These are phyloP conservation scores for Amblyraja radiata DNA, from an alignment of 2,797 vertebrate species.

Conservation along the genomic window DNA sequence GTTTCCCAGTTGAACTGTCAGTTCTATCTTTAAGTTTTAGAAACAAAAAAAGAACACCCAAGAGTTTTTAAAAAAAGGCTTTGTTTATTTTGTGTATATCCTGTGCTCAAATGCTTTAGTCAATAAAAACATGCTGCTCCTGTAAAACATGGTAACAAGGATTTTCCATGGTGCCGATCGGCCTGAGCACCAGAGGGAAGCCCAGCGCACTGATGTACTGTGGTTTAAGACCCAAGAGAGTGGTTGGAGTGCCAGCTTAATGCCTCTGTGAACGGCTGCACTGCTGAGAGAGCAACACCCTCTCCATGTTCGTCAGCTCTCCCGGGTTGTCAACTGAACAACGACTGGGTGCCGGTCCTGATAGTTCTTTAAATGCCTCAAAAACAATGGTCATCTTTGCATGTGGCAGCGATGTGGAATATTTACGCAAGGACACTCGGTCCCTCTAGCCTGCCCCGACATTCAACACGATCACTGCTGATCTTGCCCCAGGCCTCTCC, in stretches of 20 bases:
- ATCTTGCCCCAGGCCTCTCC: no score
- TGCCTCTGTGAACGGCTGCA: neutral
- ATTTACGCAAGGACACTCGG: no score
- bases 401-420: no score
- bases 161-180: neutral
- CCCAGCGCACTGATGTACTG: neutral
- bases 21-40: neutral
- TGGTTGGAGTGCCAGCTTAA: neutral
- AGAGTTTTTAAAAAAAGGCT: no score
- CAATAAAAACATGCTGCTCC: neutral
- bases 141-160: neutral
- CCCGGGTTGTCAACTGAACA: neutral
- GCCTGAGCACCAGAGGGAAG: neutral
- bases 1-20: neutral
- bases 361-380: no score
- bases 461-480: no score
- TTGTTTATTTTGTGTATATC: no score
- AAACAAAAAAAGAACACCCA: no score
- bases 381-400: no score
- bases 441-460: no score
- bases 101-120: neutral
- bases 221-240: neutral
- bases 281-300: neutral
- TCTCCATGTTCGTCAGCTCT: neutral
- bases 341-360: neutral